Evolutionary conservation across 2,797 vertebrate genomes (phyloP), one percentile per base, ranked within the genome.

Genomic region (Pantherophis vulpinus): DNA sequence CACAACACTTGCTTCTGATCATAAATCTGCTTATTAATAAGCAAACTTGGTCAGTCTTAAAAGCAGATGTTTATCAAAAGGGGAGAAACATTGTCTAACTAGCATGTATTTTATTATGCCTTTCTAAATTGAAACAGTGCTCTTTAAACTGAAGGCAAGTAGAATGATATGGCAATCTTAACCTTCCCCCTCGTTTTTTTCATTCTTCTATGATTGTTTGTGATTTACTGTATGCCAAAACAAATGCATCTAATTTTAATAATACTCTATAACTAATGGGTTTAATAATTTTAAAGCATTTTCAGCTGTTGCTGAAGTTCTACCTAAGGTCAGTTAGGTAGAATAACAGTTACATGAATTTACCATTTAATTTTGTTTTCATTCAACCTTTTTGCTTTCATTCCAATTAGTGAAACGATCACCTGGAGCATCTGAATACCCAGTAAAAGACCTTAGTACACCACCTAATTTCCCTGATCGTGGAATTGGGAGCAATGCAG

Each of bases 391-490:
- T 42, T 83, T 93, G 23, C 95, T 89, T 95, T 93, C 90, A 13
- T 3, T 90, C 94, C 90, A 1, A 4, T 2, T 93, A 99, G 98
- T 98, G 94, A 98, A 97, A 91, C 97, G 98, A 51, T 94, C 56
- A 0, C 98, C 98, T 0, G 98, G 98, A 91, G 99, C 98, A 0
- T 99, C 99, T 0, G 99, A 99, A 86, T 97, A 98, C 2, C 98
- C 98, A 0, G 93, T 97, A 89, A 98, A 97, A 89, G 98, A 98
- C 58, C 97, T 99, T 92, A 97, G 99, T 86, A 99, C 99, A 0
- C 99, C 99, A 0, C 98, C 98, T 0, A 98, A 79, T 27, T 94
- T 97, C 1, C 97, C 97, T 0, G 98, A 98, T 16, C 91, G 98
- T 0, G 97, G 91, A 0, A 90, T 97, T 61, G 97, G 96, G 94